These are phyloP conservation scores for Terebella lapidaria DNA, from an alignment of 2,888 invertebrate species.

Conservation along the genomic window DNA sequence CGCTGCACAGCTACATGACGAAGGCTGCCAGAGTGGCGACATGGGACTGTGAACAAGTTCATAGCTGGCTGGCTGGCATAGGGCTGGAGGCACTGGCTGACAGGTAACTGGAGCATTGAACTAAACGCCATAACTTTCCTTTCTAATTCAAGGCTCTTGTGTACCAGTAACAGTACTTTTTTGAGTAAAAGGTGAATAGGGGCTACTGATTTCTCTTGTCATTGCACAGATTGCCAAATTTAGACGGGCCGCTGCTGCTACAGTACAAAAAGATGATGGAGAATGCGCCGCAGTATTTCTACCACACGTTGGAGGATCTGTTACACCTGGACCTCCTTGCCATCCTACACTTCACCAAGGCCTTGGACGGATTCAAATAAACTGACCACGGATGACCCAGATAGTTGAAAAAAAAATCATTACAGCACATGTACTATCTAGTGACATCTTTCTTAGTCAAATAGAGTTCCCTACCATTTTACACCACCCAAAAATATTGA, in stretches of 20 bases:
- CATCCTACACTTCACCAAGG: slow-evolving; percentile 21
- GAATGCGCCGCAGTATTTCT: slow-evolving; percentile 42
- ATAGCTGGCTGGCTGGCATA: not conserved
- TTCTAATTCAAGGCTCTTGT: too few species aligned
- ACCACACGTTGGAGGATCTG: slow-evolving; percentile 27
- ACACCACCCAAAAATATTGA: too few species aligned
- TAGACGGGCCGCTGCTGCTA: slow-evolving; percentile 35
- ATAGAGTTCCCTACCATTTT: too few species aligned
- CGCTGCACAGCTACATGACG: slow-evolving; percentile 15
- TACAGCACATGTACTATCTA: too few species aligned
- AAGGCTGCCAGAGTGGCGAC: not conserved
- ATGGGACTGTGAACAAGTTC: slow-evolving; percentile 5
- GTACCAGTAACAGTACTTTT: too few species aligned
- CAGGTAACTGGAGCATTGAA: too few species aligned
- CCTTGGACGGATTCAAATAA: slow-evolving; percentile 17
- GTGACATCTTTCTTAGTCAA: too few species aligned
- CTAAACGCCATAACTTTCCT: too few species aligned
- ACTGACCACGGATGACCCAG: too few species aligned
- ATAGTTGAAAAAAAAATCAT: too few species aligned
- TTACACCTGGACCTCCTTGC: slow-evolving; percentile 21
- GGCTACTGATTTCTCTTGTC: too few species aligned
- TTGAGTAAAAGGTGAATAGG: too few species aligned
- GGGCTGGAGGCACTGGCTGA: not conserved
- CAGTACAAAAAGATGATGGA: slow-evolving; percentile 36
- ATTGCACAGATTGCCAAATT: slow-evolving; percentile 31